Percentiles rank a stretch among this genome's conserved stretches.
phyloP scores from a whole-genome alignment of 2,888 invertebrate genomes.

The Oxystoma pomonae region DNA sequence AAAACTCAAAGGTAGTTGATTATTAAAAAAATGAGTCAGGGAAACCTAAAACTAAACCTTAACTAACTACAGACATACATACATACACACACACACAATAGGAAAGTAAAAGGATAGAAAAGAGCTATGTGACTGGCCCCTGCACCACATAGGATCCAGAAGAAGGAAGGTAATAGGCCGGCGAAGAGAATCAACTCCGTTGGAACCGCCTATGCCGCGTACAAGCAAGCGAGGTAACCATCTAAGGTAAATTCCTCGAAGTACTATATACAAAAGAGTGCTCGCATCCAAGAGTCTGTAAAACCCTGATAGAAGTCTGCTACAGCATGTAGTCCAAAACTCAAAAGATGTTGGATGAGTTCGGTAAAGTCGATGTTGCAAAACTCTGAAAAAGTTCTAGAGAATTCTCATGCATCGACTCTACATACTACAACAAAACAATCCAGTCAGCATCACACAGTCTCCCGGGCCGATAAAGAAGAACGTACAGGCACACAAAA shows the following conservation, averaged over 20 bases:
- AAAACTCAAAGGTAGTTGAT: too few relatives aligned
- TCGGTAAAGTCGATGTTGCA: background rate
- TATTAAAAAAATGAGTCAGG: too few relatives aligned
- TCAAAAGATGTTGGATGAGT: background rate
- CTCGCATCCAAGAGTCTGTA: background rate
- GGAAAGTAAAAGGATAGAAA: background rate
- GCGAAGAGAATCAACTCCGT: background rate
- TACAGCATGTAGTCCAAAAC: background rate
- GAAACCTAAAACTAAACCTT: too few relatives aligned
- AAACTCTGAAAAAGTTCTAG: background rate
- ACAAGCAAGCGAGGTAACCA: background rate
- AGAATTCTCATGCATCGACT: background rate
- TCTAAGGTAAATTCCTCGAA: background rate
- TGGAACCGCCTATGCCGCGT: background rate
- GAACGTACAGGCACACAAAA: too few relatives aligned
- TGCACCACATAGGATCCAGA: background rate
- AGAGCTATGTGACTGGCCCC: background rate
- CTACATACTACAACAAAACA: background rate
- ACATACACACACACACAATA: too few relatives aligned
- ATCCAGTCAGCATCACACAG: background rate
- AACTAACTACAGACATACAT: too few relatives aligned
- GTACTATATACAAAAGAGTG: background rate
- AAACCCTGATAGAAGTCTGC: background rate
- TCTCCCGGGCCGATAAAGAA: background rate
- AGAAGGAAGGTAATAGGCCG: background rate